These are phyloP conservation scores for Drosophila seguyi DNA, from an alignment of 1,140 invertebrate species.

Conservation along the genomic window DNA sequence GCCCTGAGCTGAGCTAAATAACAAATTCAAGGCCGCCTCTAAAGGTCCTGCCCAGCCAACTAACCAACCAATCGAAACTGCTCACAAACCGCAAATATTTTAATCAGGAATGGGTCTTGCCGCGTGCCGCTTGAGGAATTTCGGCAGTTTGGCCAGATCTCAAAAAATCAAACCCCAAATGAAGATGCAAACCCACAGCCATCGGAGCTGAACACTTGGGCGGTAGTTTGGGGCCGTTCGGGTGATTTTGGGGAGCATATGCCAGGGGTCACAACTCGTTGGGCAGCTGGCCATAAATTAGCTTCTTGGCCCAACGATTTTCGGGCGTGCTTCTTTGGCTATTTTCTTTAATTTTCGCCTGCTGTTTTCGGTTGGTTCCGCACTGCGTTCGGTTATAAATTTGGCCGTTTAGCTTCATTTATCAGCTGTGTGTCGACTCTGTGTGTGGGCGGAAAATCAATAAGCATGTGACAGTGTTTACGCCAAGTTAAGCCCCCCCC, in stretches of 20 bases:
- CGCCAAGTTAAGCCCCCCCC: background rate
- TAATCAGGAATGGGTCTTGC: slow-evolving; percentile 43
- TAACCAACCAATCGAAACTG: slow-evolving; percentile 32
- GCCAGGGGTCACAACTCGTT: slow-evolving; percentile 47
- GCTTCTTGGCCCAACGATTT: slow-evolving; percentile 63
- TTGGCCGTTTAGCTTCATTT: slow-evolving; percentile 50
- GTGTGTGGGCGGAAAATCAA: slow-evolving; percentile 50
- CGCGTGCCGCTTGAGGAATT: slow-evolving; percentile 42
- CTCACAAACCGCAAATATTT: slow-evolving; percentile 51
- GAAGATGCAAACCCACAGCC: slow-evolving; percentile 41
- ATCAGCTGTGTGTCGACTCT: slow-evolving; percentile 30
- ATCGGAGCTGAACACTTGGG: slow-evolving; percentile 29
- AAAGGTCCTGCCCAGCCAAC: slow-evolving; percentile 1
- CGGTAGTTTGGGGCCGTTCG: slow-evolving; percentile 8
- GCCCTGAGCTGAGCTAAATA: background rate
- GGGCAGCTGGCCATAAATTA: slow-evolving; percentile 61
- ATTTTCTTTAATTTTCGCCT: slow-evolving; percentile 55
- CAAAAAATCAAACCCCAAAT: slow-evolving; percentile 53
- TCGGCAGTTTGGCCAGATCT: slow-evolving; percentile 40
- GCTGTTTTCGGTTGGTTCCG: slow-evolving; percentile 10
- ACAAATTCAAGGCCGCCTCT: slow-evolving; percentile 1
- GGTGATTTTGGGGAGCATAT: slow-evolving; percentile 26
- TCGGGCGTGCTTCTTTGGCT: slow-evolving; percentile 34
- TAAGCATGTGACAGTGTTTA: slow-evolving; percentile 49
- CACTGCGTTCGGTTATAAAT: slow-evolving; percentile 40